phyloP scores from a whole-genome alignment of 2,888 invertebrate genomes.

The Gastracanthus pulcherrimus region DNA sequence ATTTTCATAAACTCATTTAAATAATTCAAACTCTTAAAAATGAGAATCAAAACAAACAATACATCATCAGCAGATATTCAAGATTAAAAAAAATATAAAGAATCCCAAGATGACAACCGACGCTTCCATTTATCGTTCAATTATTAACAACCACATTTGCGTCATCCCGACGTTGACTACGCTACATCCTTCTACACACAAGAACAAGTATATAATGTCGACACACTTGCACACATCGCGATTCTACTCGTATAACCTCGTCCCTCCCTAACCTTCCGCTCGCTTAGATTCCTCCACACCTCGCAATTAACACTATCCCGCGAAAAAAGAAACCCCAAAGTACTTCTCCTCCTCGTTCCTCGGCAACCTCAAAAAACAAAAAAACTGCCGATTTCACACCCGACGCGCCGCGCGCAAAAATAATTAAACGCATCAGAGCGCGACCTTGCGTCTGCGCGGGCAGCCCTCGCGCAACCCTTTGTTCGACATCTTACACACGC shows the following conservation, averaged over 20 bases:
- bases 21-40: not conserved
- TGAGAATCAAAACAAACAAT: not conserved
- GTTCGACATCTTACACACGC: too few relatives aligned
- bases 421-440: conserved; percentile 12
- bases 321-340: conserved; percentile 21
- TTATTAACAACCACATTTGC: conserved; percentile 8
- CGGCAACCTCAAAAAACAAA: not conserved
- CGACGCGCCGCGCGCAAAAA: not conserved
- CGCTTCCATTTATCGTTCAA: not conserved
- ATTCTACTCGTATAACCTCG: not conserved
- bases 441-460: conserved; percentile 17
- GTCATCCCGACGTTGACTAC: not conserved
- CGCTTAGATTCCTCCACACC: not conserved
- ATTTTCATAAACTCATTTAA: not conserved
- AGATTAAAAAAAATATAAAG: not conserved
- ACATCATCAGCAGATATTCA: not conserved
- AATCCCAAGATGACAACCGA: not conserved
- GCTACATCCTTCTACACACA: not conserved
- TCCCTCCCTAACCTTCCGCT: not conserved
- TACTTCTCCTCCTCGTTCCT: not conserved
- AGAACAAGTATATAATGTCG: too few relatives aligned
- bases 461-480: conserved; percentile 29
- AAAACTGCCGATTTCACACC: conserved; percentile 2
- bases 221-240: too few relatives aligned
- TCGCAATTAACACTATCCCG: conserved; percentile 2